Base-by-base conservation (phyloP, 2,888 invertebrate genomes). In the Drosophila suboccidentalis region DNA sequence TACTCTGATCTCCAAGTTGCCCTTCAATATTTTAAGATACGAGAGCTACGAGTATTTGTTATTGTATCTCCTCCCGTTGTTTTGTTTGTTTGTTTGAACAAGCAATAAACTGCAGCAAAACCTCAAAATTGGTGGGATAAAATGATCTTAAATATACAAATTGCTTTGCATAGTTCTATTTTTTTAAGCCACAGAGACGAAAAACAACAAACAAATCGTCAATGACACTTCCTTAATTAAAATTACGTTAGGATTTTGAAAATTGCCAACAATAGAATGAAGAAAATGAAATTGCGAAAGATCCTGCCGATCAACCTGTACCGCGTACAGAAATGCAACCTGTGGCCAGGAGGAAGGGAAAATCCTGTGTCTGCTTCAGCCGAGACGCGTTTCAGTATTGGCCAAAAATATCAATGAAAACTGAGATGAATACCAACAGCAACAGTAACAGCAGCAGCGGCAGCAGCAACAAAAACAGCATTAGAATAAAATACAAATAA, bases 401-500 rank as follows among this genome's bases (percentile, higher is more conserved):
- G 41, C 13, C 54, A 17, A 44, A 57, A 63, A 32, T 57, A 81
- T 84, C 67, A 79, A 87, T 82, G 76, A 79, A 63, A 61, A 50
- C 38, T 19, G 19, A 51, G 43, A 73, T 57, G 50, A 44, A 46
- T 34, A 26, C 19, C 41, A 57, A 50, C 46, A 41, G 32, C 13
- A 32, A 26, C 6, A 17, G 38, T 10, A 44, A 19, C 13, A 39
- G 54, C 6, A 57, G 41, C 34, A 43, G 32, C n/a, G 29, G 50
- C 6, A 57, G 41, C 34, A 43, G 17, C 53, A 58, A 55, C 46
- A 50, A 65, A 51, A 59, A 72, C 64, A 63, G 67, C 69, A 70
- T 67, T 51, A 85, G 76, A 58, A 78, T 84, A 80, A 90, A 90
- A 81, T 82, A 70, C 78, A 73, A 86, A 89, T 85, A 89, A 82